A percentile compares a stretch with the other conserved stretches of the same genome.
phyloP scores from a whole-genome alignment of 2,888 invertebrate species.

The Cactoblastis cactorum region DNA sequence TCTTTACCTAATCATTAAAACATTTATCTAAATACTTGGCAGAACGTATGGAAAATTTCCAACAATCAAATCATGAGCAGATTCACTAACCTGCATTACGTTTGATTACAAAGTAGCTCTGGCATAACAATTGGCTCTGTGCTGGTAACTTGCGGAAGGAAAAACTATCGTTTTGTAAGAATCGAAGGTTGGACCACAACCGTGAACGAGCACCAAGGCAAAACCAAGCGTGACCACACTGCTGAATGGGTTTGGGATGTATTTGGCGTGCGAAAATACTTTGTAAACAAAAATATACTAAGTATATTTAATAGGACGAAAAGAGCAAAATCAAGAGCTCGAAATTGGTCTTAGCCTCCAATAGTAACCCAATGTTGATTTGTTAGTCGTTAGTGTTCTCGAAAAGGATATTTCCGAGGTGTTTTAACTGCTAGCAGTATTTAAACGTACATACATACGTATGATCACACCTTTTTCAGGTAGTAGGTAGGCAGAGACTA shows the following conservation, averaged over 20 bases:
- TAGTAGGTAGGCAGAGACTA: no score
- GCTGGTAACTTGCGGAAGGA: slow-evolving; percentile 48
- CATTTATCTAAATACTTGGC: not conserved
- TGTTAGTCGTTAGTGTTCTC: no score
- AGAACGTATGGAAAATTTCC: slow-evolving; percentile 3
- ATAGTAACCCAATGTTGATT: no score
- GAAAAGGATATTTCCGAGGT: no score
- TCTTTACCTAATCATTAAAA: not conserved
- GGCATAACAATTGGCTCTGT: slow-evolving; percentile 28
- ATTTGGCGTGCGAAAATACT: no score
- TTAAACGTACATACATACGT: no score
- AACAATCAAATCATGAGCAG: not conserved
- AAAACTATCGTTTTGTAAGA: slow-evolving; percentile 50
- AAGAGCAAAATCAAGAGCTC: no score
- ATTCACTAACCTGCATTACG: slow-evolving; percentile 19
- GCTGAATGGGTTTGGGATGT: slow-evolving; percentile 21
- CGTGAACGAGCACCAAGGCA: slow-evolving; percentile 37
- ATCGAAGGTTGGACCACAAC: slow-evolving; percentile 31
- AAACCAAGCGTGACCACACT: slow-evolving; percentile 38
- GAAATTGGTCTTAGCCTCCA: no score
- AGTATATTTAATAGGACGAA: no score
- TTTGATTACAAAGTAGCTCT: slow-evolving; percentile 23
- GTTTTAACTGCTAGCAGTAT: no score
- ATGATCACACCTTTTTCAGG: no score
- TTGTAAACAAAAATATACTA: no score